Percentiles rank a stretch among this genome's conserved stretches.
Conservation (phyloP, 1,140 invertebrate species). For the Steinernema khuongi region DNA sequence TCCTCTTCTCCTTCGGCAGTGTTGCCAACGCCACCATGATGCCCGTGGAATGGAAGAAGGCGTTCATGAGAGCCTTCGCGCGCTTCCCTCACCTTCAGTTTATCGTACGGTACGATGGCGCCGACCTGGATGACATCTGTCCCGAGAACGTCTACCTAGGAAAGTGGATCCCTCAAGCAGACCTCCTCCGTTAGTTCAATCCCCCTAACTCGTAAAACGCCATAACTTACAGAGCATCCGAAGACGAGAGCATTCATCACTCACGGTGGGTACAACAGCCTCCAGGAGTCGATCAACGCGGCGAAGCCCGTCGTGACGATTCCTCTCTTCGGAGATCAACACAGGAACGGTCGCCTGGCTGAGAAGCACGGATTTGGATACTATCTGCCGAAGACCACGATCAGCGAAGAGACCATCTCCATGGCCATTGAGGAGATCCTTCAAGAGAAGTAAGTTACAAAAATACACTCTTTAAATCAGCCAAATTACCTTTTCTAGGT, state of each 20-base stretch:
- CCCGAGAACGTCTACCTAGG: not conserved
- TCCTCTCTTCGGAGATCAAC: conserved; percentile 55
- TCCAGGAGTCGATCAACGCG: conserved; percentile 75
- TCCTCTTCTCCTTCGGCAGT: conserved; percentile 18
- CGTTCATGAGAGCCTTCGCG: not conserved
- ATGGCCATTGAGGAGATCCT: conserved; percentile 21
- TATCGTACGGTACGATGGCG: conserved; percentile 3
- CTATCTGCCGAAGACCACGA: conserved; percentile 18
- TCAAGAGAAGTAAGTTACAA: too few species aligned
- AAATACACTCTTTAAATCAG: too few species aligned
- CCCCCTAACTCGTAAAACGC: too few species aligned
- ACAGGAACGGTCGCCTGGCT: conserved; percentile 31
- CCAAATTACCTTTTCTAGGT: too few species aligned
- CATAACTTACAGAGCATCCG: too few species aligned
- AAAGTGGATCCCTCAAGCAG: conserved; percentile 28
- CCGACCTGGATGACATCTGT: not conserved
- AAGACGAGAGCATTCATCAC: conserved; percentile 68
- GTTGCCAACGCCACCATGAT: not conserved
- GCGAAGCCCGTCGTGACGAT: conserved; percentile 73
- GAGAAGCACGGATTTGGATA: conserved; percentile 32
- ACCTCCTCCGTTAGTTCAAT: too few species aligned
- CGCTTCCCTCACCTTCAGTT: conserved; percentile 20
- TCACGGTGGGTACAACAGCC: conserved; percentile 73
- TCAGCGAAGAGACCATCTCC: conserved; percentile 22
- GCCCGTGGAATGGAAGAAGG: conserved; percentile 15